phyloP scores from a whole-genome alignment of 2,113 vertebrate genomes.

The Setophaga coronata region DNA sequence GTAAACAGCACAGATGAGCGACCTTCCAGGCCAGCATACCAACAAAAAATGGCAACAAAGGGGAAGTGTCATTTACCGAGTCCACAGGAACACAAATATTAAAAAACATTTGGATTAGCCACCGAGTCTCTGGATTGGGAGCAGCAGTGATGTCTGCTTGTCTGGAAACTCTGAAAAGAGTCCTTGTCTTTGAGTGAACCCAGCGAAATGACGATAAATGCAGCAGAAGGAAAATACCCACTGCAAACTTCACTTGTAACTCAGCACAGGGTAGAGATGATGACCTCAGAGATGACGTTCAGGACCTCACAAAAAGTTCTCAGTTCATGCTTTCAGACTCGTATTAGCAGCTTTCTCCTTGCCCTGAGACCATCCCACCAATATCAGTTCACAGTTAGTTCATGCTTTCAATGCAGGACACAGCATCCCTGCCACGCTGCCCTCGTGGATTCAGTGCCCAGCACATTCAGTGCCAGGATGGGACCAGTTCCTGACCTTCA shows the following conservation, averaged over 20 bases:
- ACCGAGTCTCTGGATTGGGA: constrained; percentile 19
- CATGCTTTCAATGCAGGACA: neutral
- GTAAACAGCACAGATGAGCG: neutral
- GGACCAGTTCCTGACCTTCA: neutral
- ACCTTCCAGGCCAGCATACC: neutral
- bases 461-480: rapidly evolving
- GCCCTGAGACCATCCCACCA: neutral
- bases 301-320: neutral
- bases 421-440: neutral
- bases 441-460: neutral
- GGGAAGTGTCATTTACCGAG: constrained; percentile 34
- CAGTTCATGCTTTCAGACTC: neutral
- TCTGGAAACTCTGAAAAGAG: constrained; percentile 51
- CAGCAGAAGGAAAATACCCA: neutral
- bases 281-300: neutral
- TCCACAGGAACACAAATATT: constrained; percentile 50
- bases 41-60: constrained; percentile 33
- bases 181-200: constrained; percentile 32
- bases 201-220: neutral
- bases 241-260: neutral
- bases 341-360: neutral
- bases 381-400: neutral
- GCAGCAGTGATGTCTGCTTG: constrained; percentile 40
- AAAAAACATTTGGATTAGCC: constrained; percentile 56
- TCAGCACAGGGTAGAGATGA: neutral